Conservation (phyloP, 2,113 vertebrate species). For the Hippocampus abdominalis region DNA sequence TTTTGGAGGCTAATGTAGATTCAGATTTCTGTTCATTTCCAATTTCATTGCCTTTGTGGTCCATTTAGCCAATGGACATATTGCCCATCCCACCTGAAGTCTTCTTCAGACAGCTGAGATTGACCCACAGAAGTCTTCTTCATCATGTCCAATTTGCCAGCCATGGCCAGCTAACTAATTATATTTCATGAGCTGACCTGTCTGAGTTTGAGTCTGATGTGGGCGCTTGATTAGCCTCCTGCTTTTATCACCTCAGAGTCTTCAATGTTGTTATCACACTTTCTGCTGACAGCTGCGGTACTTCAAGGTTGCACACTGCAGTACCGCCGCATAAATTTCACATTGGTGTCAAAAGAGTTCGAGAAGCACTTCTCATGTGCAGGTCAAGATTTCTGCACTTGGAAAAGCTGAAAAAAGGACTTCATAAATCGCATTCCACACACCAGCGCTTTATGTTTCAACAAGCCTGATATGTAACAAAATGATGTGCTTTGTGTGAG, state of each 20-base stretch:
- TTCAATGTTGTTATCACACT: constrained; percentile 62
- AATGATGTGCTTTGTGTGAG: constrained; percentile 21
- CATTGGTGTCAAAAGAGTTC: constrained; percentile 50
- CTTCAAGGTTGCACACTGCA: constrained; percentile 65
- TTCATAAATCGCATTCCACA: constrained; percentile 33
- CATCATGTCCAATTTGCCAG: constrained; percentile 69
- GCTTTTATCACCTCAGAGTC: constrained; percentile 69
- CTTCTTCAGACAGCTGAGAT: constrained; percentile 50
- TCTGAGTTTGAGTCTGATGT: constrained; percentile 58
- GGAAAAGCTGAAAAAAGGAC: constrained; percentile 23
- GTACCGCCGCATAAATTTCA: constrained; percentile 54
- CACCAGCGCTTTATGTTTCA: constrained; percentile 9
- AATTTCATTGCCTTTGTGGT: constrained; percentile 57
- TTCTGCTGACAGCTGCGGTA: constrained; percentile 62
- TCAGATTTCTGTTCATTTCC: constrained; percentile 59
- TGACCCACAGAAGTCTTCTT: constrained; percentile 65
- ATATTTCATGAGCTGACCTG: constrained; percentile 68
- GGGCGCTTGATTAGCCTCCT: constrained; percentile 67
- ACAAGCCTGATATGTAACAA: background rate
- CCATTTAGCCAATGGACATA: constrained; percentile 46
- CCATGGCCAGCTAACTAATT: constrained; percentile 66
- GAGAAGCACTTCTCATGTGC: constrained; percentile 44
- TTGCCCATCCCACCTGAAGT: constrained; percentile 61
- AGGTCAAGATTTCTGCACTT: constrained; percentile 32
- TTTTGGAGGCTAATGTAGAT: constrained; percentile 32